Evolutionary conservation across 2,797 vertebrate genomes (phyloP).

Genomic region (Chelon auratus): DNA sequence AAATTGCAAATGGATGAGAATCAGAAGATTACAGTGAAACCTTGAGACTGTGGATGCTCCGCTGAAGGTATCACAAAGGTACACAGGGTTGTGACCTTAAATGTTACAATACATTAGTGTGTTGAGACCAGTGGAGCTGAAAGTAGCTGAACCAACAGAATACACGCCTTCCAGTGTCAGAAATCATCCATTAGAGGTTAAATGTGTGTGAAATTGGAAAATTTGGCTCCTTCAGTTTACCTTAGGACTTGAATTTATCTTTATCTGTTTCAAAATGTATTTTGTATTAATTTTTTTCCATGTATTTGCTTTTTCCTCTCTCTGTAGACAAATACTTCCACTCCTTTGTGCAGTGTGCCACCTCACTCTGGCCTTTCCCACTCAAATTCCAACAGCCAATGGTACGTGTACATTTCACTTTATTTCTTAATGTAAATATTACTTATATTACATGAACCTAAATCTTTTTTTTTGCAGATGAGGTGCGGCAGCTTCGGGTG

Average conservation of each 20-base stretch:
- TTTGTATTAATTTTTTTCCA: neutral
- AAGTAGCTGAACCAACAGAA: slow-evolving; percentile 32
- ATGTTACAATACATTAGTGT: slow-evolving; percentile 32
- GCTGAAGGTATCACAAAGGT: slow-evolving; percentile 2
- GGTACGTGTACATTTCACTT: slow-evolving; percentile 51
- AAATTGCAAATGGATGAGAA: neutral
- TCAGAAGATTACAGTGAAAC: neutral
- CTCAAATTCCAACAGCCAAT: slow-evolving; percentile 52
- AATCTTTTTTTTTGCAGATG: slow-evolving; percentile 78
- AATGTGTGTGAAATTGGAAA: slow-evolving; percentile 60
- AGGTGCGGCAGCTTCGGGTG: slow-evolving; percentile 85
- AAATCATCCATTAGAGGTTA: slow-evolving; percentile 43
- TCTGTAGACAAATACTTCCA: slow-evolving; percentile 67
- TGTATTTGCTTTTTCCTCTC: slow-evolving; percentile 40
- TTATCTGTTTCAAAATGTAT: neutral
- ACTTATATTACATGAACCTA: neutral
- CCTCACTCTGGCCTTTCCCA: slow-evolving; percentile 74
- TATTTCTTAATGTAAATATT: slow-evolving; percentile 1
- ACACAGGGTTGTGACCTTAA: slow-evolving; percentile 29
- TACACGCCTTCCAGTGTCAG: slow-evolving; percentile 14
- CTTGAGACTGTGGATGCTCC: neutral
- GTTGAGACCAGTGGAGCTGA: slow-evolving; percentile 31
- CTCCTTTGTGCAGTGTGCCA: slow-evolving; percentile 66
- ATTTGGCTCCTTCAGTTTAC: neutral
- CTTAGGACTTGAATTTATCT: neutral